A percentile compares a stretch with the other conserved stretches of the same genome.
These are phyloP conservation scores for Eulacestoma nigropectus DNA, from an alignment of 2,113 vertebrate species.

Conservation along the genomic window DNA sequence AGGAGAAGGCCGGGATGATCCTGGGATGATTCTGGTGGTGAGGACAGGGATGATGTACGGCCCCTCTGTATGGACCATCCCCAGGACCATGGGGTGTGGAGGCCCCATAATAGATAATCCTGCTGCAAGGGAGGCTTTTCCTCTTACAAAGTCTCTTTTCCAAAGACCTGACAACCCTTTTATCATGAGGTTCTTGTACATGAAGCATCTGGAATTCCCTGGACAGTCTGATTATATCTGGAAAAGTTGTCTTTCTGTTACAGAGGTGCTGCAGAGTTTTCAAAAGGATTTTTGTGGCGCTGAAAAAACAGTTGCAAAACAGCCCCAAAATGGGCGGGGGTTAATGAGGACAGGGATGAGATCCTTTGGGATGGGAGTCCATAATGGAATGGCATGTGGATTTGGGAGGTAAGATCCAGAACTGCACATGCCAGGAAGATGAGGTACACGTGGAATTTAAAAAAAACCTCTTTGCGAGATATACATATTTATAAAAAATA, in stretches of 20 bases:
- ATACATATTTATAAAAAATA: not conserved
- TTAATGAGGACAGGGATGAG: not conserved
- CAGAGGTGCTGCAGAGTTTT: not conserved
- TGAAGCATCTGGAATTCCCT: not conserved
- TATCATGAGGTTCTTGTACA: rapidly evolving
- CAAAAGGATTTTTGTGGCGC: not conserved
- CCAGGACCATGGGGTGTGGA: rapidly evolving
- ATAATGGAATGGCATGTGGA: rapidly evolving
- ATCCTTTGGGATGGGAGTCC: not conserved
- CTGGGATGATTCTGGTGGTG: rapidly evolving
- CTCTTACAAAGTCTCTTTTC: not conserved
- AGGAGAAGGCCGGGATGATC: not conserved
- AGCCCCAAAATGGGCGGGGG: not conserved
- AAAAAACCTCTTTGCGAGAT: not conserved
- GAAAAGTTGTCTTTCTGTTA: not conserved
- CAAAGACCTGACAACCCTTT: not conserved
- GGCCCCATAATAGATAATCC: not conserved
- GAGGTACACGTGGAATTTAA: not conserved
- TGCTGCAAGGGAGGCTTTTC: not conserved
- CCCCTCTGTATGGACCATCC: not conserved
- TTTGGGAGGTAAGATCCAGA: not conserved
- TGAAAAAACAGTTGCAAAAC: not conserved
- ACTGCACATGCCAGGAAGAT: not conserved
- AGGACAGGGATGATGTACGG: not conserved
- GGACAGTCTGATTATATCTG: not conserved